Percentiles rank a stretch among this genome's conserved stretches.
Evolutionary conservation across 2,797 vertebrate species (phyloP).

Genomic region (Chaunax sp.): DNA sequence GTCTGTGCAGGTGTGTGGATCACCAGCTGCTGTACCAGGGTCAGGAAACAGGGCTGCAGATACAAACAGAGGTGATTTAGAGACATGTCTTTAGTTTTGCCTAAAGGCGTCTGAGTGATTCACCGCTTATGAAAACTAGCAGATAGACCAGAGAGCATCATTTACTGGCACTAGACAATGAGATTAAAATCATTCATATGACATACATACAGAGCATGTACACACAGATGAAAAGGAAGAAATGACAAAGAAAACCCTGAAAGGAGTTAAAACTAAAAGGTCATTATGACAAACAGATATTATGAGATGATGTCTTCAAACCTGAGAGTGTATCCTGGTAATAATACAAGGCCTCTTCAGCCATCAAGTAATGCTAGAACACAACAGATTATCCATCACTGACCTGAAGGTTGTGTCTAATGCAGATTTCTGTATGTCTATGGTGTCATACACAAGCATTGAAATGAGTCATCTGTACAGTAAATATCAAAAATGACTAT

Average conservation of each 20-base stretch:
- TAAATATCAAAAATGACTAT: background rate
- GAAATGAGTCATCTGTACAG: background rate
- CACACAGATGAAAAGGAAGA: background rate
- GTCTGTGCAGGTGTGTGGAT: background rate
- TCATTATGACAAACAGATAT: background rate
- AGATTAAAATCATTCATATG: background rate
- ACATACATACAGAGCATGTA: background rate
- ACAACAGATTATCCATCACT: constrained; percentile 16
- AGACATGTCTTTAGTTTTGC: no score
- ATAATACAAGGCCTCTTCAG: constrained; percentile 8
- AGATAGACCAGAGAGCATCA: background rate
- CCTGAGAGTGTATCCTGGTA: constrained; percentile 13
- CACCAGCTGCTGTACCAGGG: background rate
- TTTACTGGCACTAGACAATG: background rate
- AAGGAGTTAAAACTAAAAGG: background rate
- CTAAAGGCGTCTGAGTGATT: background rate
- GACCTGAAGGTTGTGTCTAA: background rate
- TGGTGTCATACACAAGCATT: background rate
- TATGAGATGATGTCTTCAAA: constrained; percentile 24
- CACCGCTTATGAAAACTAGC: no score
- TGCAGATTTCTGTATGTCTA: background rate
- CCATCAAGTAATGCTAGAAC: constrained; percentile 38
- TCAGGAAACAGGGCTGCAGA: constrained; percentile 26
- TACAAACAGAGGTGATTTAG: background rate
- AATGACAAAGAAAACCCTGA: background rate